Percentiles rank a stretch among this genome's conserved stretches.
phyloP scores from a whole-genome alignment of 2,797 vertebrate genomes.

The Intellagama lesueurii region DNA sequence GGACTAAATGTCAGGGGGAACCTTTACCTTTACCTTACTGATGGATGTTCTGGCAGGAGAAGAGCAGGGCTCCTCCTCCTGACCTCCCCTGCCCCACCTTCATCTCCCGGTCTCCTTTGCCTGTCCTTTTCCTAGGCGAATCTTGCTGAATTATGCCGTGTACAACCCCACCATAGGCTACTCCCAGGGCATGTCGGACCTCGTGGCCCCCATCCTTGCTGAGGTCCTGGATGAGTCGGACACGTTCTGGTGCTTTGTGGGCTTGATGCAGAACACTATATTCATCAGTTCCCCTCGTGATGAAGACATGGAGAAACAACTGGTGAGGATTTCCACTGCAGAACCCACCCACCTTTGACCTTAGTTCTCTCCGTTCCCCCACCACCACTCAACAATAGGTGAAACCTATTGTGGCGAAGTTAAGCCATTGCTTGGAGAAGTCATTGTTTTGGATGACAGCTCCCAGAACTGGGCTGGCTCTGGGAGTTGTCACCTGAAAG shows the following conservation, averaged over 20 bases:
- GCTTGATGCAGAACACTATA: conserved; percentile 98
- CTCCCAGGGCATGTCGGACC: conserved; percentile 98
- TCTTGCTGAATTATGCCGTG: conserved; percentile 96
- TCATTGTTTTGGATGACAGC: no score
- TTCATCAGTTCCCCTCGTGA: conserved; percentile 97
- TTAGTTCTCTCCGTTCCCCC: not conserved
- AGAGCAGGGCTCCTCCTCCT: not conserved
- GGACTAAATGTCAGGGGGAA: no score
- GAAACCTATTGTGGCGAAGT: not conserved
- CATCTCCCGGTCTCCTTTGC: not conserved
- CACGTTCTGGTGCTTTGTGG: conserved; percentile 99
- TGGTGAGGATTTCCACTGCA: conserved; percentile 82
- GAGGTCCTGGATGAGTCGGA: conserved; percentile 96
- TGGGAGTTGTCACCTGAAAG: no score
- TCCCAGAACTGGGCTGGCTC: no score
- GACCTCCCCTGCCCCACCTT: not conserved
- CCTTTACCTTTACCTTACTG: no score
- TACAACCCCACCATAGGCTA: conserved; percentile 93
- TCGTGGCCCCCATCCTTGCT: conserved; percentile 95
- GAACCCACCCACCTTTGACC: not conserved
- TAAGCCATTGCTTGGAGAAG: no score
- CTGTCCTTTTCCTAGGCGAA: conserved; percentile 81
- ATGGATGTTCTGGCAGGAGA: not conserved
- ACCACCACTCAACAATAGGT: no score
- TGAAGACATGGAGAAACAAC: conserved; percentile 97